Conservation (phyloP, 2,113 vertebrate species). For the Cryptotis parvus region DNA sequence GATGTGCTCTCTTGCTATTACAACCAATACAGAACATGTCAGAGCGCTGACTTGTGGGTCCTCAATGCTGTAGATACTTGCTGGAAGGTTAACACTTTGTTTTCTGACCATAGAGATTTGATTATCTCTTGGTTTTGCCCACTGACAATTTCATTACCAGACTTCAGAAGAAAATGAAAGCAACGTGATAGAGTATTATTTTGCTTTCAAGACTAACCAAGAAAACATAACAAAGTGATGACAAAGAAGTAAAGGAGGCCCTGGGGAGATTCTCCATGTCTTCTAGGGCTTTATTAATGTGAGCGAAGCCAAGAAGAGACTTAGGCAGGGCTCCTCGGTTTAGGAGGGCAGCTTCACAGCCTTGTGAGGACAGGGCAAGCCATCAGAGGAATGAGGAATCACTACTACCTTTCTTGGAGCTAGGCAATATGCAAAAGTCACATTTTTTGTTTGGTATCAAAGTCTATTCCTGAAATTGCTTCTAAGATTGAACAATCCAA, state of each 20-base stretch:
- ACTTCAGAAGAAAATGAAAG: conserved; percentile 31
- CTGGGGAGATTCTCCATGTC: not conserved
- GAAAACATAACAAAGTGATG: not conserved
- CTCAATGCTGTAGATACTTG: not conserved
- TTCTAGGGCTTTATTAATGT: conserved; percentile 20
- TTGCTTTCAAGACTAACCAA: not conserved
- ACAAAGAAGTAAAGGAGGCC: conserved; percentile 2
- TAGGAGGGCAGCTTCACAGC: not conserved
- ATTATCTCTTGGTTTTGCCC: conserved; percentile 33
- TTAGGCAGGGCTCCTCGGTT: not conserved
- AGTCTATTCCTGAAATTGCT: not conserved
- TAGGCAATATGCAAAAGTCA: not conserved
- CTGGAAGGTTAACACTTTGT: not conserved
- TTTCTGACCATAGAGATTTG: not conserved
- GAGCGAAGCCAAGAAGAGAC: not conserved
- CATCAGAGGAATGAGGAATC: not conserved
- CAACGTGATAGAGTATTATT: not conserved
- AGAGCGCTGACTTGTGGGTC: not conserved
- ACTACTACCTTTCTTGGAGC: not conserved
- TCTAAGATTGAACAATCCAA: conserved; percentile 1
- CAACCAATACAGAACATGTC: not conserved
- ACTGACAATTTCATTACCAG: conserved; percentile 40
- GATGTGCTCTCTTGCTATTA: not conserved
- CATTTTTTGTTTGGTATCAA: not conserved
- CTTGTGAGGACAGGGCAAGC: conserved; percentile 2